Conservation (phyloP, 1,140 invertebrate species). For the Brachionus paranguensis region DNA sequence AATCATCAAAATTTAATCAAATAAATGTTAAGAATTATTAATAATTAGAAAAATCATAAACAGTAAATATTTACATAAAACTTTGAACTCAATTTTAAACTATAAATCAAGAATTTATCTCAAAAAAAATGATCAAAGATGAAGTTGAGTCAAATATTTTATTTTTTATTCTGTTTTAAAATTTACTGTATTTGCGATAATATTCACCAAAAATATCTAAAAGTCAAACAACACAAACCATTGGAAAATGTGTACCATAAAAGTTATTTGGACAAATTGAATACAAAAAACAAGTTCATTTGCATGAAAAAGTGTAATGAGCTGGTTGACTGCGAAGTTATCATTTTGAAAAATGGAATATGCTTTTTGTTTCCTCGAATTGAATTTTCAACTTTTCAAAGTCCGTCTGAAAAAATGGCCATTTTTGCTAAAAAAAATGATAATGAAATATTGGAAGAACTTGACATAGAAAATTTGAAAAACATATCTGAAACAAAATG, state of each 20-base stretch:
- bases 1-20: not conserved
- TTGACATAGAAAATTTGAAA: not conserved
- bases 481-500: not conserved
- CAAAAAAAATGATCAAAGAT: not conserved
- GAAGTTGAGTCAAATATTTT: not conserved
- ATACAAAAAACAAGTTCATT: not conserved
- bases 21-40: not conserved
- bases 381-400: not conserved
- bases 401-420: not conserved
- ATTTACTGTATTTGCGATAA: not conserved
- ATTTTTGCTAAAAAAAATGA: not conserved
- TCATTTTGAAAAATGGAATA: not conserved
- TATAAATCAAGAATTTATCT: not conserved
- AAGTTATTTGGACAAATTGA: not conserved
- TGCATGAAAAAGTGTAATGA: slow-evolving; percentile 11
- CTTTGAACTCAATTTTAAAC: not conserved
- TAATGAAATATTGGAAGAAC: not conserved
- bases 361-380: not conserved
- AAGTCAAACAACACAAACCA: not conserved
- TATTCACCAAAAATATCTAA: not conserved
- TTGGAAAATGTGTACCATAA: not conserved
- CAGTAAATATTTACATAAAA: not conserved
- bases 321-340: not conserved
- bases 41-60: no score
- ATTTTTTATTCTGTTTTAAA: not conserved